Percentiles rank a stretch among this genome's conserved stretches.
Evolutionary conservation across 1,140 invertebrate species (phyloP).

Genomic region (Trialeurodes vaporariorum): DNA sequence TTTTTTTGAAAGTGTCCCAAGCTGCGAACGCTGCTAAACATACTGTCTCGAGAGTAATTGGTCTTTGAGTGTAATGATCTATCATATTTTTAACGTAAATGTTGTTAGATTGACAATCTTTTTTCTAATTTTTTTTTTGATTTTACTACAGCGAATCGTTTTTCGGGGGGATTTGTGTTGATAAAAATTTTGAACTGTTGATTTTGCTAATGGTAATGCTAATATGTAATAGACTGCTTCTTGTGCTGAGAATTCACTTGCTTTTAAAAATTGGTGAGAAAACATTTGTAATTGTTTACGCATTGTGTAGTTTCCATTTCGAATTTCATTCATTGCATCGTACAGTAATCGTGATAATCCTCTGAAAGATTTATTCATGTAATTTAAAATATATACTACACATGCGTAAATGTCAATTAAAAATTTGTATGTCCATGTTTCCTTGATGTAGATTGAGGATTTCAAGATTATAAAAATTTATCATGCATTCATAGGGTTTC

Average conservation of each 20-base stretch:
- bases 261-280: background rate
- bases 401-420: constrained; percentile 28
- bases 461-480: constrained; percentile 27
- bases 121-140: background rate
- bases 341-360: background rate
- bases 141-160: background rate
- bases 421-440: constrained; percentile 31
- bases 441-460: constrained; percentile 23
- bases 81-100: background rate
- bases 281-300: constrained; percentile 12
- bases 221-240: background rate
- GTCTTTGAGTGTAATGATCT: background rate
- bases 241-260: background rate
- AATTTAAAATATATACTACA: constrained; percentile 21
- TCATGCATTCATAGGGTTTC: constrained; percentile 16
- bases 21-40: background rate
- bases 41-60: background rate
- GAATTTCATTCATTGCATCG: background rate
- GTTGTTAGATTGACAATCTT: background rate
- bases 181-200: background rate
- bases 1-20: background rate
- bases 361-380: background rate
- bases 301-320: background rate
- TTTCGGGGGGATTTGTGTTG: background rate
- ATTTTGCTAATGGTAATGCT: background rate